Percentiles rank a stretch among this genome's conserved stretches.
phyloP scores from a whole-genome alignment of 2,797 vertebrate genomes.

The Luscinia megarhynchos region DNA sequence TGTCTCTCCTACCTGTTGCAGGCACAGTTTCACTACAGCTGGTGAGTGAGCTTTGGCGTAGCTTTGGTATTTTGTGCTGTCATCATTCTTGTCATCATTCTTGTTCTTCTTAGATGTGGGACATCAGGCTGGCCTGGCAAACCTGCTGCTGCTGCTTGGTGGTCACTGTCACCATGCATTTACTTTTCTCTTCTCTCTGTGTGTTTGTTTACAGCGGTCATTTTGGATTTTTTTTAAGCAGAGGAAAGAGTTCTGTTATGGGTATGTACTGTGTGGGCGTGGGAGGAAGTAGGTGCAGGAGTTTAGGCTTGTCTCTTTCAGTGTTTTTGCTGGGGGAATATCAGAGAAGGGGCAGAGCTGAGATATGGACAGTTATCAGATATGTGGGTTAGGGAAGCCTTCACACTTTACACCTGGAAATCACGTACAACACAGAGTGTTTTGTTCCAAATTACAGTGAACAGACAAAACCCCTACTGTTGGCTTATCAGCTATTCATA shows the following conservation, averaged over 20 bases:
- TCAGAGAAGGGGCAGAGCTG: neutral
- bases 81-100: neutral
- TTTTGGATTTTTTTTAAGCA: slow-evolving; percentile 69
- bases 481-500: neutral
- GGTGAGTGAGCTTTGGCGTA: neutral
- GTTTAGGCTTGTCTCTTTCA: neutral
- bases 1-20: neutral
- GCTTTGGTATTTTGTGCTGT: slow-evolving; percentile 37
- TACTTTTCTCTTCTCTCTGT: slow-evolving; percentile 30
- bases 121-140: slow-evolving; percentile 63
- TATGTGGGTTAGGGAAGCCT: neutral
- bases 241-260: slow-evolving; percentile 62
- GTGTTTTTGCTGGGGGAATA: neutral
- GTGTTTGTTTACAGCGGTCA: slow-evolving; percentile 47
- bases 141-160: slow-evolving; percentile 67
- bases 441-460: neutral
- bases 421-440: neutral
- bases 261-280: neutral
- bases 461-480: neutral
- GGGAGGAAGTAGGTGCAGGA: neutral
- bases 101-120: slow-evolving; percentile 65
- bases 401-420: neutral
- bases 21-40: slow-evolving; percentile 43
- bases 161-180: slow-evolving; percentile 48
- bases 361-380: neutral